Base-by-base conservation (phyloP, 2,113 vertebrate species). In the Arizona elegans region DNA sequence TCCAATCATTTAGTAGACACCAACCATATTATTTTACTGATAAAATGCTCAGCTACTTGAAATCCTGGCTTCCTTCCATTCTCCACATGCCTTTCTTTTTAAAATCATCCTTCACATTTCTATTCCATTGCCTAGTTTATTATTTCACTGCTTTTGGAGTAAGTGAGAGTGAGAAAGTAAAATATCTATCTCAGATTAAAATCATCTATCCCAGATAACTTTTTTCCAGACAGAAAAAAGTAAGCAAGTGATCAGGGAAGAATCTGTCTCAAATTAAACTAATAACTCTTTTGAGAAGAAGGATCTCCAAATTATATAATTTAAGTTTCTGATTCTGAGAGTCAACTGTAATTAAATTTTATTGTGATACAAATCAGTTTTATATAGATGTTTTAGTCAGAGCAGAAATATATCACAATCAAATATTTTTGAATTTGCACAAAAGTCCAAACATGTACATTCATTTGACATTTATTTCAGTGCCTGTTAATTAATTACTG, bases 401-500 rank as follows among this genome's bases (percentile, higher is more conserved):
- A 92, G 56, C 91, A 92, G 59, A 92, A 92, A 92, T 86, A 50
- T 50, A 17, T 38, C 13, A 10, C 23, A 50, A 86, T 91, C 58
- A 53, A 50, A 87, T 52, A 65, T 29, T 87, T 91, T 75, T 54
- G 47, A 65, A 11, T 65, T 65, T 53, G 56, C 56, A 92, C 47
- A 87, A 58, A 86, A 88, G 56, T 86, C 54, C 33, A 8, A 3
- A 87, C 47, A 52, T 52, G 50, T 29, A 24, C 59, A 87, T 87
- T 92, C 10, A 26, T 87, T 87, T 92, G 29, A 26, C 85, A 92
- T 92, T 89, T 56, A 65, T 62, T 56, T 62, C 88, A 65, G 56
- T 47, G 38, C 33, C 55, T 11, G 75, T 38, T 75, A 62, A 81
- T 92, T 89, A 81, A 75, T 89, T 89, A 38, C 87, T 54, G 75